Conservation (phyloP, 2,888 invertebrate species). For the Carpatolechia fugitivella region DNA sequence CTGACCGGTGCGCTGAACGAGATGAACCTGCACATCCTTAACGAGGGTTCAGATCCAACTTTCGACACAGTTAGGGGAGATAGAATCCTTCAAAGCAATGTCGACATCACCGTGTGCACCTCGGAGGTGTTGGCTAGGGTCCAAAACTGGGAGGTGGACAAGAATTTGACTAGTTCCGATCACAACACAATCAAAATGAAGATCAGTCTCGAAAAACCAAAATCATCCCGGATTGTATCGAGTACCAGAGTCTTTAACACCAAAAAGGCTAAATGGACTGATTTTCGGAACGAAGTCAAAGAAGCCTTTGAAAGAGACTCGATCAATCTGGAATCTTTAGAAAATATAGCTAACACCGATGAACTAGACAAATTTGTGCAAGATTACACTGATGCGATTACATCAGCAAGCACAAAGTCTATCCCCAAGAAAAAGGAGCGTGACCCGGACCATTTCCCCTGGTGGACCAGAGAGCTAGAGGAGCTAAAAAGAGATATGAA, state of each 20-base stretch:
- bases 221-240: too few species aligned
- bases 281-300: too few species aligned
- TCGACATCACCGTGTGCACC: conserved; percentile 21
- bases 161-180: conserved; percentile 19
- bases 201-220: neutral
- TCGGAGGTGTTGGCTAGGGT: conserved; percentile 1
- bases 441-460: too few species aligned
- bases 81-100: conserved; percentile 5
- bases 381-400: neutral
- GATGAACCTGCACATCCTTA: conserved; percentile 14
- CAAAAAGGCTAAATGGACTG: neutral
- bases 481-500: too few species aligned
- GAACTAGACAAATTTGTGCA: too few species aligned
- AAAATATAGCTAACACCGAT: too few species aligned
- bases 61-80: conserved; percentile 15
- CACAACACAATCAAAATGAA: conserved; percentile 13
- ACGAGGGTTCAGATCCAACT: conserved; percentile 15
- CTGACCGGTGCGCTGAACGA: too few species aligned
- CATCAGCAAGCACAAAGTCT: too few species aligned
- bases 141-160: conserved; percentile 16
- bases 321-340: too few species aligned
- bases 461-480: too few species aligned
- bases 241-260: neutral
- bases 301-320: too few species aligned
- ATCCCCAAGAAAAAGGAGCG: too few species aligned